Base-by-base conservation (phyloP, 2,797 vertebrate genomes). In the Poeciliopsis infans region DNA sequence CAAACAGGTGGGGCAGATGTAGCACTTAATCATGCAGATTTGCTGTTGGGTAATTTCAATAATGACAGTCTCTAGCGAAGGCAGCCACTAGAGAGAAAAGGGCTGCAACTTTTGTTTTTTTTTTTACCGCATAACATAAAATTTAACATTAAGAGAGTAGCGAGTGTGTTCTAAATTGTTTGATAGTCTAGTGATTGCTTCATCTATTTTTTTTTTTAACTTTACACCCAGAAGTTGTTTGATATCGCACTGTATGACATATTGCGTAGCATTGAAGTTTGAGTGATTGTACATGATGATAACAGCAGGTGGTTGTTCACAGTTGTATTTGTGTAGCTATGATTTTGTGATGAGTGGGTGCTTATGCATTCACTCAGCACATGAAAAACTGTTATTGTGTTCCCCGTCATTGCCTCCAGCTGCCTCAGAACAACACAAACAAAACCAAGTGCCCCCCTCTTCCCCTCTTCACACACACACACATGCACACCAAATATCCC, bases 341-440 rank as follows among this genome's bases (percentile, higher is more conserved):
- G 87, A 91, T 89, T 91, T 84, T 83, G 83, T 80, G 82, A 92
- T 89, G 90, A 94, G 86, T 81, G 79, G 82, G 76, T 85, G 86
- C 88, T 92, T 89, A 86, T 88, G 87, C 82, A 82, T 93, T 91
- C 87, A 83, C 84, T 88, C 81, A 74, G 83, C 61, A 87, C 85
- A 81, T 86, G 85, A 85, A 90, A 46, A 90, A 91, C 88, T 92
- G 89, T 93, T 92, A 87, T 90, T 89, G 85, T 92, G 92, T 92
- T 94, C 87, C 90, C 82, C 68, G 57, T 90, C 91, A 90, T 93
- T 90, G 91, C 90, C 91, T 94, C 90, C 93, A 94, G 92, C 93
- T 94, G 93, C 90, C 89, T 82, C 83, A 78, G 79, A 88, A 89
- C 90, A 91, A 90, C 91, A 90, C 86, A 91, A 91, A 93, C 87